Evolutionary conservation across 2,113 vertebrate species (phyloP), one percentile per base, ranked within the genome.

Genomic region (Boulengeromyrus knoepffleri): DNA sequence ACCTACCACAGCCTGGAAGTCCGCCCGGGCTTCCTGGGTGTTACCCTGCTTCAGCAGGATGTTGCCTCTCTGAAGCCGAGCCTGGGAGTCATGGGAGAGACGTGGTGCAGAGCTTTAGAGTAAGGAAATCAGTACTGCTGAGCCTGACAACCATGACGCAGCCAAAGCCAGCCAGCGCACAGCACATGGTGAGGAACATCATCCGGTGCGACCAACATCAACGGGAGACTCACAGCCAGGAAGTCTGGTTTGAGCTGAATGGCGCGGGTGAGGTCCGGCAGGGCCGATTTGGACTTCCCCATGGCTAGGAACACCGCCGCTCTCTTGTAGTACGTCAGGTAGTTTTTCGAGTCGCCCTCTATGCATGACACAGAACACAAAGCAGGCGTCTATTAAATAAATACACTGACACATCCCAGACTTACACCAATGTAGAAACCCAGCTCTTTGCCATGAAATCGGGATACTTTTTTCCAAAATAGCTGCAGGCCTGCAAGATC

Each of bases 221-320:
- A 21, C 1, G 6, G 27, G n/a, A 58, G 84, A 93, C 96, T 95
- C 91, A 97, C 97, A 24, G 96, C 96, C 89, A 97, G 90, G 91
- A 97, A 97, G 92, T 97, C 97, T 0, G 97, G 96, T 90, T 97
- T 97, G 45, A 97, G 96, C 47, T 96, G 94, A 90, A 97, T 97
- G 90, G 96, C 96, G 52, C 91, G 95, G 84, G 95, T 95, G 89
- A 97, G 95, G 87, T 97, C 97, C 0, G 97, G 97, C 42, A 97
- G 94, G 0, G 97, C 97, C 0, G 97, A 96, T 91, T 96, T 97
- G 84, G 97, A 97, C 90, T 96, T 97, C 1, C 97, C 97, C 97
- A 97, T 96, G 0, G 97, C 97, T 91, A 97, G 91, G 89, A 97
- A 97, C 39, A 97, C 96, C 0, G 97, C 96, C 0, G 97, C 97